Evolutionary conservation across 2,888 invertebrate genomes (phyloP), one percentile per base, ranked within the genome.

Genomic region (Cybosia mesomella): DNA sequence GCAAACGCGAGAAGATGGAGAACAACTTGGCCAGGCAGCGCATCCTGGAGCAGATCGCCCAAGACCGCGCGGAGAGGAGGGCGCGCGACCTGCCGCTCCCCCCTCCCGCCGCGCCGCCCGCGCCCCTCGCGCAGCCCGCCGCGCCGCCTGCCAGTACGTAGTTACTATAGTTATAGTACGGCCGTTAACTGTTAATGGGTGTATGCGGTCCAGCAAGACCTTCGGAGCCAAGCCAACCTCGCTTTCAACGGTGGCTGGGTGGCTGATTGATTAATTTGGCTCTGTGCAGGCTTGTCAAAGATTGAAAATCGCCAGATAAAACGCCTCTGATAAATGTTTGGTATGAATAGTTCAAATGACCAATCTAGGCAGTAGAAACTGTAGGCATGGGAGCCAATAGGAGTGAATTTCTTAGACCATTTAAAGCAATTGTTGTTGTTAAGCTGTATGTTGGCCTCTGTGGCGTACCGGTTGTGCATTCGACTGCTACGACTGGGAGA

Each of bases 331-430:
- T 99, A 99, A 81, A 99, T 98, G 88, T 99, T 99, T 49, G 98
- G 99, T 0, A 99, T 99, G 90, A 99, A 99, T 0, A 99, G 98
- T 91, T 99, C 99, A 85, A 99, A 98, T 0, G 99, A 98, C 91
- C 99, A 86, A 99, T 99, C 93, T 99, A 99, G 3, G 99, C 99
- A 0, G 99, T 99, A 0, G 99, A 99, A 11, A 99, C 99, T 8
- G 99, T 99, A 0, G 99, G 99, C 99, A 99, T 99, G 0, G 99
- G 99, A 0, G 99, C 99, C 74, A 99, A 81, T 24, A 99, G 94
- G 36, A 99, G 95, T 2, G 99, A 99, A 94, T 99, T 99, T 68
- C 99, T 95, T 0, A 99, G 95, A 11, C 99, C 99, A 91, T 98
- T 96, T 92, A 97, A 95, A 0, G 97, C 96, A 80, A 99, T 99